These are phyloP conservation scores for Xylocopa sonorina DNA, from an alignment of 1,140 invertebrate species.

Conservation along the genomic window DNA sequence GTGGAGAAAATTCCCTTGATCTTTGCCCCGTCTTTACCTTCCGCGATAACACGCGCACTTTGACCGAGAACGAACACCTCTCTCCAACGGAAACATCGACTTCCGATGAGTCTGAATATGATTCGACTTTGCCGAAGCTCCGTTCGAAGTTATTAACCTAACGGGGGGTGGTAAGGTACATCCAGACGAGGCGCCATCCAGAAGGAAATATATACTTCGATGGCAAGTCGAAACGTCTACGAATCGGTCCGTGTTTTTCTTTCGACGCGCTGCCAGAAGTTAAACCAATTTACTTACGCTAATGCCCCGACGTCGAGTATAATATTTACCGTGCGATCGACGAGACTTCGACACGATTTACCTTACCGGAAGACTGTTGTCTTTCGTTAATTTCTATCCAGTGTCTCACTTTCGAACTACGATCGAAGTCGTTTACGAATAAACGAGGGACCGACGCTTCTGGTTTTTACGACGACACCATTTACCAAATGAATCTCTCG, in stretches of 20 bases:
- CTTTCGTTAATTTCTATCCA: neutral
- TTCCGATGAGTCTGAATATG: neutral
- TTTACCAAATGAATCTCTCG: too few species aligned
- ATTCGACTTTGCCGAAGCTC: neutral
- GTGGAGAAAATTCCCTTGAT: constrained; percentile 16
- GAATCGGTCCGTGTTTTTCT: constrained; percentile 21
- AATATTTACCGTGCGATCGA: constrained; percentile 26
- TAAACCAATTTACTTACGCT: neutral
- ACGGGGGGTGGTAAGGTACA: neutral
- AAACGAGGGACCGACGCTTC: too few species aligned
- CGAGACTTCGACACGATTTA: neutral
- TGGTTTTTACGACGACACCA: too few species aligned
- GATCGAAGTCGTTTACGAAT: neutral
- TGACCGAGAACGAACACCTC: neutral
- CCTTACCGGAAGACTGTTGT: neutral
- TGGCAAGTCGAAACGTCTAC: neutral
- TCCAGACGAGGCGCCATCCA: neutral
- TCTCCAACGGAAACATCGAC: neutral
- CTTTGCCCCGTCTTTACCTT: neutral
- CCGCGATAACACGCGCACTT: constrained; percentile 16
- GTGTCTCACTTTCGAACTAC: too few species aligned
- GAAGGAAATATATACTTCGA: neutral
- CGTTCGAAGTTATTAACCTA: neutral
- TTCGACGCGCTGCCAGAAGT: neutral
- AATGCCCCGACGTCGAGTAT: neutral